A percentile compares a stretch with the other conserved stretches of the same genome.
Evolutionary conservation across 2,888 invertebrate genomes (phyloP).

Genomic region (Clivina fossor): DNA sequence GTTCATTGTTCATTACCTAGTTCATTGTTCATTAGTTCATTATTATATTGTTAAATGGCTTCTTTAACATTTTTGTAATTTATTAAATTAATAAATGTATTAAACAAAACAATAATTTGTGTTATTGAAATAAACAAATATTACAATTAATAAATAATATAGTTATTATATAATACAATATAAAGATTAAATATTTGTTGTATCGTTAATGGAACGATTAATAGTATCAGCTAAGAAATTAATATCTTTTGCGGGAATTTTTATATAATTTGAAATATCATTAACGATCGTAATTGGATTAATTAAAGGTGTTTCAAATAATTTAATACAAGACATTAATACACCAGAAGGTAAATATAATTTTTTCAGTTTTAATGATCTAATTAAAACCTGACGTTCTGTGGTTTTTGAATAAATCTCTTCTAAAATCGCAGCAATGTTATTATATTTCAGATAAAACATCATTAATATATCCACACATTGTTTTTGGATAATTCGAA

Average conservation of each 20-base stretch:
- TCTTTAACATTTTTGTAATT: slow-evolving; percentile 39
- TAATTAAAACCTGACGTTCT: slow-evolving; percentile 43
- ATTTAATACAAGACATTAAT: slow-evolving; percentile 39
- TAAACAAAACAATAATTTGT: too few relatives aligned
- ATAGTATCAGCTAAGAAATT: slow-evolving; percentile 40
- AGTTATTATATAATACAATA: too few relatives aligned
- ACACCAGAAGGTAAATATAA: slow-evolving; percentile 47
- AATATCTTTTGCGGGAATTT: slow-evolving; percentile 46
- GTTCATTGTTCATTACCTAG: slow-evolving; percentile 78
- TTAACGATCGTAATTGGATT: slow-evolving; percentile 38
- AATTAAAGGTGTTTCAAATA: slow-evolving; percentile 39
- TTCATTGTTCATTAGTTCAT: slow-evolving; percentile 92
- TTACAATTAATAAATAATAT: too few relatives aligned
- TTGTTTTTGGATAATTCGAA: slow-evolving; percentile 42
- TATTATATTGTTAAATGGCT: slow-evolving; percentile 85
- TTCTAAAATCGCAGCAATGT: slow-evolving; percentile 45
- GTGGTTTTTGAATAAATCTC: slow-evolving; percentile 42
- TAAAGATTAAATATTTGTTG: too few relatives aligned
- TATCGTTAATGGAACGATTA: too few relatives aligned
- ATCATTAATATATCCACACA: slow-evolving; percentile 45
- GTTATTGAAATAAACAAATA: too few relatives aligned
- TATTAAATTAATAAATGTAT: slow-evolving; percentile 4
- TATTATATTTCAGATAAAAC: slow-evolving; percentile 42
- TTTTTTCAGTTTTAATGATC: slow-evolving; percentile 43
- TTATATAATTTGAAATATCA: slow-evolving; percentile 43